Evolutionary conservation across 2,797 vertebrate genomes (phyloP), one percentile per base, ranked within the genome.

Genomic region (Apogon hyalosoma): DNA sequence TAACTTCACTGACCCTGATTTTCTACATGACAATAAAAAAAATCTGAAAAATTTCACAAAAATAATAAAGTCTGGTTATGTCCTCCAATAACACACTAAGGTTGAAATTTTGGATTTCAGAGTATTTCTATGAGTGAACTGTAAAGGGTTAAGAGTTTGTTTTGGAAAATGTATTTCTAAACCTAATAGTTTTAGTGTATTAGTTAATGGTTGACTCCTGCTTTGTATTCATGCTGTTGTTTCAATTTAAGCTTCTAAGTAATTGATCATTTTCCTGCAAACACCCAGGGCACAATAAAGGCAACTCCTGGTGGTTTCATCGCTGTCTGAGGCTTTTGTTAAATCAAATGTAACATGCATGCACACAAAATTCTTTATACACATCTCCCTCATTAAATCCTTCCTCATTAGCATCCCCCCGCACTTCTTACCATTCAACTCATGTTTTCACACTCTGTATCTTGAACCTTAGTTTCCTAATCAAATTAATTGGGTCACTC

Each of bases 401-500:
- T 79, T 53, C 8, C 73, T 80, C 79, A 87, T 87, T 79, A 81
- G 59, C 75, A 82, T 70, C 64, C 28, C 51, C 49, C 31, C 33
- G n/a, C 69, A 60, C 46, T 48, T 72, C 74, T 84, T 79, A 54
- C 46, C 40, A 87, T 89, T 83, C 77, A 7, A 33, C 69, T 78
- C 76, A 11, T 76, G 79, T 73, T 82, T 86, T 85, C 61, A 0
- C 53, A 75, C 83, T 73, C 70, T 76, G 31, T 78, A 73, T 71
- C 67, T 61, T 79, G 72, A 87, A 90, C 81, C 73, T 69, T 59
- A 49, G 73, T 84, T 88, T 87, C 77, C 80, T 88, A 87, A 89
- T 91, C 87, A 84, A 84, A 88, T 88, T 82, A 90, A 90, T 85
- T 90, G 78, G 82, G 84, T 87, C 48, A 86, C 83, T 87, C 85